phyloP scores from a whole-genome alignment of 1,140 invertebrate genomes.

The Drosophila tsacasi region DNA sequence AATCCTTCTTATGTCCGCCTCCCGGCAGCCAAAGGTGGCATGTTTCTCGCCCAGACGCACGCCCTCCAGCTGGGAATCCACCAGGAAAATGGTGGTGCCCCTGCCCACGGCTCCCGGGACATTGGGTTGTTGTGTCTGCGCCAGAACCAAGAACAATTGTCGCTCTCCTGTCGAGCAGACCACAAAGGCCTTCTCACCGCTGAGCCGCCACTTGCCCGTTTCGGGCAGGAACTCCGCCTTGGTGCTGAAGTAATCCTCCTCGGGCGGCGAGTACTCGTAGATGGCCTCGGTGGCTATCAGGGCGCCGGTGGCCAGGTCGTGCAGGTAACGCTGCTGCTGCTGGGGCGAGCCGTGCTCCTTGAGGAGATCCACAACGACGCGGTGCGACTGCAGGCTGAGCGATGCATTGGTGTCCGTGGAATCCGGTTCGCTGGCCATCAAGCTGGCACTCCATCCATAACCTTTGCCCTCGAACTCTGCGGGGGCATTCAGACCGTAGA shows the following conservation, averaged over 20 bases:
- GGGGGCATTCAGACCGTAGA: conserved; percentile 84
- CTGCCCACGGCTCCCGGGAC: conserved; percentile 61
- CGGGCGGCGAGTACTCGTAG: conserved; percentile 81
- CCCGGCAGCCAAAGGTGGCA: conserved; percentile 89
- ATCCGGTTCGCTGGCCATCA: conserved; percentile 86
- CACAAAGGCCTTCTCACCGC: conserved; percentile 86
- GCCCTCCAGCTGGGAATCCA: conserved; percentile 90
- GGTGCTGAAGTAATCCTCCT: conserved; percentile 79
- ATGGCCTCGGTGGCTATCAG: conserved; percentile 85
- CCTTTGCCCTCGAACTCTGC: conserved; percentile 81
- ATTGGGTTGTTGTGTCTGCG: conserved; percentile 70
- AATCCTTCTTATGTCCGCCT: conserved; percentile 74
- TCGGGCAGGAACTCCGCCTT: conserved; percentile 67
- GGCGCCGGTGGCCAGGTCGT: conserved; percentile 85
- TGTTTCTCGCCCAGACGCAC: conserved; percentile 88
- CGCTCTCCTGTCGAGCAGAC: conserved; percentile 84
- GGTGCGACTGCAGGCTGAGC: conserved; percentile 85
- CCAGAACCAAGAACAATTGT: conserved; percentile 86
- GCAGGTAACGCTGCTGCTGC: conserved; percentile 86
- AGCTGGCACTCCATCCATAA: conserved; percentile 86
- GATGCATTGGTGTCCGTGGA: conserved; percentile 79
- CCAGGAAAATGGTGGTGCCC: conserved; percentile 90
- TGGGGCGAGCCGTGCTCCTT: conserved; percentile 82
- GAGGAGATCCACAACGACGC: conserved; percentile 85
- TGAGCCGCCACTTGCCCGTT: conserved; percentile 84